Evolutionary conservation across 2,113 vertebrate species (phyloP), one percentile per base, ranked within the genome.

Genomic region (Oreochromis niloticus): DNA sequence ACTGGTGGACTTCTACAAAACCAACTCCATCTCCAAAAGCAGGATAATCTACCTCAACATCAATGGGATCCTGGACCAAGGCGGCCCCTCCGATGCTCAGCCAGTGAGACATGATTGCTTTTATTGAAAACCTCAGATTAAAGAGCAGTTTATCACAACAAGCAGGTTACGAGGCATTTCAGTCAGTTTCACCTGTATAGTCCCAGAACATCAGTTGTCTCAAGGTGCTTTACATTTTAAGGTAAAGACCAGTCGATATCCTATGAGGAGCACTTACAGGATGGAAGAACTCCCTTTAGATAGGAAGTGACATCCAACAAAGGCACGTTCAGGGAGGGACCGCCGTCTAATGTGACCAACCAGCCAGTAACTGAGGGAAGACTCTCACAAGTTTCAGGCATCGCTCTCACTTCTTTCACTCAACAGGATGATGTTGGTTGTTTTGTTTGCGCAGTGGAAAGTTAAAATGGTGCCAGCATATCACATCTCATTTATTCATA

Each of bases 1-100:
- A 91, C 95, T 99, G 95, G 98, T 99, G 93, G 98, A 99, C 3
- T 99, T 94, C 94, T 99, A 99, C 95, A 98, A 95, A 96, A 96
- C 79, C 5, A 92, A 92, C 4, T 98, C 98, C 75, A 98, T 99
- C 95, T 99, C 98, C 61, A 98, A 96, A 87, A 97, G 98, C 93
- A 97, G 96, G 61, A 97, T 98, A 89, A 98, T 99, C 92, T 97
- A 96, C 92, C 97, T 99, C 55, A 93, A 95, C 4, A 10, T n/a
- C 30, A 97, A 97, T 0, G 96, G 92, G 52, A 84, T 80, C 83
- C 19, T 11, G 54, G 96, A 97, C 32, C 94, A 95, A 4, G 73
- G 19, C 43, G 86, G 71, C 73, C 22, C 86, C 6, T 3, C 87
- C 6, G 1, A 2, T 6, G 9, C 41, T 11, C 89, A 85, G 82